Evolutionary conservation across 2,888 invertebrate genomes (phyloP), one percentile per base, ranked within the genome.

Genomic region (Napeogenes sylphis): DNA sequence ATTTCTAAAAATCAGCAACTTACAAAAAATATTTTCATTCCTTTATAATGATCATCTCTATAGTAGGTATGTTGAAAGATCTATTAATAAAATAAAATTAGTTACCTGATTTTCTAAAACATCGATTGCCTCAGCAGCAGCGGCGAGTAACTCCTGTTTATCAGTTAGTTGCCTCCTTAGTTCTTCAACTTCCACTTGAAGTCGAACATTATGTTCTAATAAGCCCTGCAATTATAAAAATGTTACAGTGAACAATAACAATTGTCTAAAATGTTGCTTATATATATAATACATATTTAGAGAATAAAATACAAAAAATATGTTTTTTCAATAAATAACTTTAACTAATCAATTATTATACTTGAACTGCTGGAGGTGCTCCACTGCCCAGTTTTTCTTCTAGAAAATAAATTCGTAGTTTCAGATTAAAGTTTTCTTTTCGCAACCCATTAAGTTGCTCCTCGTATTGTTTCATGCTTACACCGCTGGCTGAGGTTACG

Each of bases 371-470:
- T 56, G 91, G 88, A n/a, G 89, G 92, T 62, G 93, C 93, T 70
- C 93, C 93, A 70, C 91, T 92, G 14, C 94, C 94, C 85, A 94
- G 93, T 77, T 93, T 94, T 83, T 98, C 97, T 82, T 98, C 97
- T 68, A 98, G 91, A 80, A 97, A 96, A 86, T 96, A 98, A 74
- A 98, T 95, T 60, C 97, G 92, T 73, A 98, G 88, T 85, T 98
- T 98, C 30, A 98, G 90, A 84, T 96, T 95, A 79, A 98, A 98
- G 83, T 98, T 98, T 83, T 98, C 98, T 82, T 97, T 97, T 71
- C 95, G 94, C 67, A 98, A 86, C 56, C 93, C 92, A 59, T 93
- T 93, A 69, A 98, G 91, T 81, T 97, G 95, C 82, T 98, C 95
- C 80, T 98, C 97, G 77, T 96, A 95, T 73, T 98, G 97, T 76